A percentile compares a stretch with the other conserved stretches of the same genome.
Conservation (phyloP, 2,797 vertebrate genomes). For the Spea hammondii region DNA sequence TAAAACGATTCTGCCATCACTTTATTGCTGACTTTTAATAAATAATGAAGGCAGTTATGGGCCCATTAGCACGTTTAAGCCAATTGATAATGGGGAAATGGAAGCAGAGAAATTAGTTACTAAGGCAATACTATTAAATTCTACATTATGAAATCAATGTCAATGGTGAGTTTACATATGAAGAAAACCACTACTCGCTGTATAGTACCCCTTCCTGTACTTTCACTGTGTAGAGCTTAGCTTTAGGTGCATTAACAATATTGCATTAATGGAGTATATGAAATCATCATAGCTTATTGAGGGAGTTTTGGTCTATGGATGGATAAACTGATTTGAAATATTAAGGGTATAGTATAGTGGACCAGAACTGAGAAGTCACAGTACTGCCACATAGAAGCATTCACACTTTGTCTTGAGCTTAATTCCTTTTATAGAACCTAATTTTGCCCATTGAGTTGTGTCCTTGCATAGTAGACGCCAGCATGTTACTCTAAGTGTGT, state of each 20-base stretch:
- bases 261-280: constrained; percentile 8
- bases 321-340: too few relatives aligned
- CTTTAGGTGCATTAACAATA: background rate
- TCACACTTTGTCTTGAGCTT: too few relatives aligned
- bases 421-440: too few relatives aligned
- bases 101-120: constrained; percentile 31
- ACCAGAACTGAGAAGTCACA: too few relatives aligned
- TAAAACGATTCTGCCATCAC: constrained; percentile 36
- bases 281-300: background rate
- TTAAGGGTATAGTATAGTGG: too few relatives aligned
- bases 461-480: too few relatives aligned
- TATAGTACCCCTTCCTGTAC: constrained; percentile 4
- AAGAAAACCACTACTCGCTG: constrained; percentile 6
- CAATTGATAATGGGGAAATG: constrained; percentile 35
- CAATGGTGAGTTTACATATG: constrained; percentile 7
- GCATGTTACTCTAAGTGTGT: too few relatives aligned
- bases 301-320: background rate
- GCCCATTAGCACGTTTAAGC: constrained; percentile 45
- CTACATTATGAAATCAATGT: constrained; percentile 40
- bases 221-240: background rate
- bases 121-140: constrained; percentile 39
- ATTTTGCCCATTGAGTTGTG: too few relatives aligned
- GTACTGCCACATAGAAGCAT: too few relatives aligned
- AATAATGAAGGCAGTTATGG: constrained; percentile 45
- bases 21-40: constrained; percentile 40